phyloP scores from a whole-genome alignment of 2,888 invertebrate genomes.

The Parelbella ahira region DNA sequence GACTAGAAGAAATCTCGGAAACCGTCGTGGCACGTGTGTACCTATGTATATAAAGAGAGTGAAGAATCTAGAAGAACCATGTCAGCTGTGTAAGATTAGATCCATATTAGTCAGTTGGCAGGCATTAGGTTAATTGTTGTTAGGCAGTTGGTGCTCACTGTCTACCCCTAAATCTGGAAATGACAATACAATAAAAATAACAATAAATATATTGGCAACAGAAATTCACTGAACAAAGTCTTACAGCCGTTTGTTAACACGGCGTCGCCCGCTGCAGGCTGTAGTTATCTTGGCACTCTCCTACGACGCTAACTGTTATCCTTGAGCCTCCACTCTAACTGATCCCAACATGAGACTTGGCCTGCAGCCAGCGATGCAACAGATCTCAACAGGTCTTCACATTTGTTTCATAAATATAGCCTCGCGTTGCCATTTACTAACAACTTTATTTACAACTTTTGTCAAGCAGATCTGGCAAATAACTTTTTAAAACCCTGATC shows the following conservation, averaged over 20 bases:
- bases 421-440: no score
- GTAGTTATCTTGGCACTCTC: slow-evolving; percentile 39
- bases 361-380: slow-evolving; percentile 62
- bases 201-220: slow-evolving; percentile 21
- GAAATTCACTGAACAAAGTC: slow-evolving; percentile 26
- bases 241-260: slow-evolving; percentile 23
- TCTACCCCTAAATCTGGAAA: no score
- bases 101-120: no score
- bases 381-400: slow-evolving; percentile 60
- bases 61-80: no score
- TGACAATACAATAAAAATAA: background rate
- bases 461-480: no score
- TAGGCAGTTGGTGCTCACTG: no score
- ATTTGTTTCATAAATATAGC: slow-evolving; percentile 33
- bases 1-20: no score
- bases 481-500: slow-evolving; percentile 29
- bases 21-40: no score
- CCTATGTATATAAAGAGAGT: no score
- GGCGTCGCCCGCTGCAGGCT: slow-evolving; percentile 33
- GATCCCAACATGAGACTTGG: slow-evolving; percentile 59
- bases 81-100: no score
- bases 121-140: no score
- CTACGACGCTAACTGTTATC: slow-evolving; percentile 48
- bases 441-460: no score
- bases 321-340: slow-evolving; percentile 46